Base-by-base conservation (phyloP, 2,888 invertebrate species). In the Trissolcus brochymenae region DNA sequence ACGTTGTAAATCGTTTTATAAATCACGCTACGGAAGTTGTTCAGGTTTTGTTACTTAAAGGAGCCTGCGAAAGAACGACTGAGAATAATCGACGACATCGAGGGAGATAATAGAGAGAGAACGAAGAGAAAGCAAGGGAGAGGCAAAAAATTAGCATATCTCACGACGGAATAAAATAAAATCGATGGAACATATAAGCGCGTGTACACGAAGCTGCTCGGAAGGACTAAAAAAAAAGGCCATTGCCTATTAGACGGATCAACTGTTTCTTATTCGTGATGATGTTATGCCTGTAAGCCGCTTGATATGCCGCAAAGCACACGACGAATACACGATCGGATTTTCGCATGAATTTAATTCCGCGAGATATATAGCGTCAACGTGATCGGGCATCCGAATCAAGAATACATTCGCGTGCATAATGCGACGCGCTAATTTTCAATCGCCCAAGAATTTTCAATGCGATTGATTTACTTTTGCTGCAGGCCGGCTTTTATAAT, bases 311-410 rank as follows among this genome's bases (percentile, higher is more conserved):
- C 67, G 79, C 78, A 81, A 80, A 59, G 77, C 81, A 80, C 70
- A 76, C 83, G 84, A 86, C 85, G 86, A 86, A 86, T 85, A 85
- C 86, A 71, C 82, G 84, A 86, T 85, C 82, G 83, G 80, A 79
- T 79, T 66, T 71, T 82, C 82, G 82, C 82, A 81, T 85, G 84
- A 85, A 86, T 87, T 87, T 87, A 85, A 87, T 87, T 87, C 85
- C 83, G 82, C 68, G 67, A 80, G 80, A 87, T 84, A 86, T 87
- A 87, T 87, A 81, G 84, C 66, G 73, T 53, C 81, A 81, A 85
- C 86, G 86, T 87, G 86, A 80, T 60, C 62, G 66, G 76, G 77
- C 81, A 80, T 80, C 74, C 76, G 76, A 84, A 84, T 81, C 64
- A 68, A 68, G 68, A 70, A 68, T 68, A 68, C 70, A 53, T 68